Percentiles rank a stretch among this genome's conserved stretches.
These are phyloP conservation scores for Notiomystis cincta DNA, from an alignment of 2,113 vertebrate species.

Conservation along the genomic window DNA sequence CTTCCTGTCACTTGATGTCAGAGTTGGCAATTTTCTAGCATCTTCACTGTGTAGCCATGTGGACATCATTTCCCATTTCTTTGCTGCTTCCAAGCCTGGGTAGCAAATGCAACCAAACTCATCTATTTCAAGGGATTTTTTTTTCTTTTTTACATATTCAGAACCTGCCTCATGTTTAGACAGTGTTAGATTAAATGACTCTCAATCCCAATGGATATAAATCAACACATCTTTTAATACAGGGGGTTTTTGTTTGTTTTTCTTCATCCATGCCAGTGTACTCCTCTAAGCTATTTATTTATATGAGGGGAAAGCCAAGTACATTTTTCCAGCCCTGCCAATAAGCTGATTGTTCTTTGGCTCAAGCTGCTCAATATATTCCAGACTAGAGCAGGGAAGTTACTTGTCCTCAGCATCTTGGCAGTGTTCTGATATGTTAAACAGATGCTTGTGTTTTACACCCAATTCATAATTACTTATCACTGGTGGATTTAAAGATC, in stretches of 20 bases:
- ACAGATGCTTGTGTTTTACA: slow-evolving; percentile 8
- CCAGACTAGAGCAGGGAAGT: not conserved
- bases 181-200: not conserved
- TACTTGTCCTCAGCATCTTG: slow-evolving; percentile 10
- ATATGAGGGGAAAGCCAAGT: not conserved
- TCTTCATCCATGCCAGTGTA: not conserved
- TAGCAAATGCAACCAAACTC: not conserved
- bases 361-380: slow-evolving; percentile 25
- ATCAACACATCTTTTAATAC: not conserved
- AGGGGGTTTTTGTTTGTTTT: accelerated
- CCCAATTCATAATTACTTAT: not conserved
- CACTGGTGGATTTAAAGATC: not conserved
- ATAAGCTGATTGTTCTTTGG: slow-evolving; percentile 22
- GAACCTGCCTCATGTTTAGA: not conserved
- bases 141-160: not conserved
- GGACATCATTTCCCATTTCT: not conserved
- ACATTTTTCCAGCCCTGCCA: slow-evolving; percentile 31
- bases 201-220: not conserved
- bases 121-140: not conserved
- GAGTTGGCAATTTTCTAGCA: not conserved
- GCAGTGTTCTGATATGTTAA: not conserved
- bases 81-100: not conserved
- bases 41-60: not conserved
- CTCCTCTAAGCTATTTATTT: not conserved
- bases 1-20: not conserved